Percentiles rank a stretch among this genome's conserved stretches.
Evolutionary conservation across 1,140 invertebrate genomes (phyloP).

Genomic region (Trichoplusia ni): DNA sequence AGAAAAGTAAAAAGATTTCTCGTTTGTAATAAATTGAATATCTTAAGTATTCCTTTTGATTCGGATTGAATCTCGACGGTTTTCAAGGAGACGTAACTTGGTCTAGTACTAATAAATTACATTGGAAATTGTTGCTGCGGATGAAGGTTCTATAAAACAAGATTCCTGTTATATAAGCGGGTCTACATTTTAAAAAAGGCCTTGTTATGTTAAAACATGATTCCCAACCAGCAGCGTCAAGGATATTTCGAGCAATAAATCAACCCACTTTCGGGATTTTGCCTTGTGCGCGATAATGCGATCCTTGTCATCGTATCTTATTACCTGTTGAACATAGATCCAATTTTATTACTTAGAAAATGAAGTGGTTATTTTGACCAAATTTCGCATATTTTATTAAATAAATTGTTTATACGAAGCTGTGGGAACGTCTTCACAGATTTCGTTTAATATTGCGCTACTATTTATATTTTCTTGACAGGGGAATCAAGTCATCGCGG

Average conservation of each 20-base stretch:
- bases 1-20: conserved; percentile 8
- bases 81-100: conserved; percentile 11
- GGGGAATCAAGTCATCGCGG: not conserved
- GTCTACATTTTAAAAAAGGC: conserved; percentile 14
- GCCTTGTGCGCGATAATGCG: conserved; percentile 45
- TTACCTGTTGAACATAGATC: conserved; percentile 53
- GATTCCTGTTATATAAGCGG: not conserved
- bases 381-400: too few species aligned
- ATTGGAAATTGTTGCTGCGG: not conserved
- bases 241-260: conserved; percentile 50
- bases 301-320: conserved; percentile 55
- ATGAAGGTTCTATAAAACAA: conserved; percentile 14
- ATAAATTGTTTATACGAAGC: too few species aligned
- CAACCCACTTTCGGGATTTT: conserved; percentile 48
- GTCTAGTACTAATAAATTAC: conserved; percentile 19
- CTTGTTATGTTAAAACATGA: conserved; percentile 17
- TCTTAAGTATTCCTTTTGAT: not conserved
- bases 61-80: conserved; percentile 11
- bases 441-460: too few species aligned
- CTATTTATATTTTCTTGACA: not conserved
- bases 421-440: too few species aligned
- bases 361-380: conserved; percentile 14
- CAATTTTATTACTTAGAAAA: conserved; percentile 37
- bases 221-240: conserved; percentile 31
- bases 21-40: not conserved